Evolutionary conservation across 2,797 vertebrate species (phyloP).

Genomic region (Pitangus sulphuratus): DNA sequence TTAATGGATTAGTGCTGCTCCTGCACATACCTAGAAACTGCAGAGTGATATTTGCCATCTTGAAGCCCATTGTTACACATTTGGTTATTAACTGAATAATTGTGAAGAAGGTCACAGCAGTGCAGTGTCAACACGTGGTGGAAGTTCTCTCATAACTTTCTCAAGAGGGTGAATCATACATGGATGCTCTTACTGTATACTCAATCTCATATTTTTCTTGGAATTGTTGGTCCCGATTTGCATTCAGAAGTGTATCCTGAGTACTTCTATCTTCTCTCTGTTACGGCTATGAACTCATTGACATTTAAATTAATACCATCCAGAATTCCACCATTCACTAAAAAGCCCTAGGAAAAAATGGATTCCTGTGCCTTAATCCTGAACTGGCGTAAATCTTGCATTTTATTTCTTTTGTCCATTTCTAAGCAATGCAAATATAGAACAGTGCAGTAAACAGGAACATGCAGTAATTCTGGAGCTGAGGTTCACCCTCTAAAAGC

Average conservation of each 20-base stretch:
- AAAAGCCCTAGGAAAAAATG: background rate
- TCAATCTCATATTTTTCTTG: background rate
- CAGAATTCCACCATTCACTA: background rate
- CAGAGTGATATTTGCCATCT: background rate
- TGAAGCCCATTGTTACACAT: background rate
- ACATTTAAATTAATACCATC: background rate
- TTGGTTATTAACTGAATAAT: background rate
- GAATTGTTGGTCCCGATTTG: background rate
- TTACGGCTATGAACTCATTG: background rate
- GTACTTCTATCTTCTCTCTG: background rate
- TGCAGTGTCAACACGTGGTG: background rate
- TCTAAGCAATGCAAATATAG: background rate
- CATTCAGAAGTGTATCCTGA: background rate
- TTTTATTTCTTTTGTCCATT: background rate
- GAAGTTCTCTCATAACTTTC: background rate
- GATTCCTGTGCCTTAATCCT: background rate
- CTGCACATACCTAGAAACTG: background rate
- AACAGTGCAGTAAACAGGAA: background rate
- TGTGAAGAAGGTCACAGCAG: background rate
- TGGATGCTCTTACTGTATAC: background rate
- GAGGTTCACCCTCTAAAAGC: background rate
- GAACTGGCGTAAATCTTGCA: background rate
- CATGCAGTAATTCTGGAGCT: background rate
- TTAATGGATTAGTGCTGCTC: background rate
- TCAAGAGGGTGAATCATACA: background rate